phyloP scores from a whole-genome alignment of 2,888 invertebrate genomes.

The Itoplectis maculator region DNA sequence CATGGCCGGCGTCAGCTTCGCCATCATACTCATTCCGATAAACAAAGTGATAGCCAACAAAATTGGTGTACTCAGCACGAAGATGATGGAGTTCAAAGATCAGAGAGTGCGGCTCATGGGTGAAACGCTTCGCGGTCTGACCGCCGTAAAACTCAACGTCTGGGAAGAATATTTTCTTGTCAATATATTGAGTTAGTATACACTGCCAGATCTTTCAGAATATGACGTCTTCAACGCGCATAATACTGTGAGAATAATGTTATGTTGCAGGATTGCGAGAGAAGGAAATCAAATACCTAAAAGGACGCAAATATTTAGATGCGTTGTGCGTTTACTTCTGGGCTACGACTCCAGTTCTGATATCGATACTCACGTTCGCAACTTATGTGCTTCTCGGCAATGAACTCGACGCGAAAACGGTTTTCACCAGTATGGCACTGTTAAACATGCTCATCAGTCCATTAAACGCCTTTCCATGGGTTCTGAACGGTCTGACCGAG shows the following conservation, averaged over 20 bases:
- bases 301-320: constrained; percentile 97
- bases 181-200: constrained; percentile 88
- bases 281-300: constrained; percentile 91
- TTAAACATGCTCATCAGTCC: constrained; percentile 98
- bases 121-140: constrained; percentile 94
- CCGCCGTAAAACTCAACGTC: constrained; percentile 95
- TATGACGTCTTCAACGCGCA: too few species aligned
- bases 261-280: constrained; percentile 86
- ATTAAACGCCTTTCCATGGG: constrained; percentile 99
- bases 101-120: constrained; percentile 93
- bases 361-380: constrained; percentile 93
- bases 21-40: constrained; percentile 95
- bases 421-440: constrained; percentile 97
- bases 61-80: constrained; percentile 93
- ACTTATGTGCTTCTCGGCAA: constrained; percentile 92
- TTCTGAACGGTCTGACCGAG: constrained; percentile 97
- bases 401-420: constrained; percentile 94
- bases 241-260: not conserved
- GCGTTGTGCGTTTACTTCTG: constrained; percentile 99
- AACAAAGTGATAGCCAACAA: constrained; percentile 95
- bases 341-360: constrained; percentile 98
- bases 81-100: constrained; percentile 97
- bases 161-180: constrained; percentile 96
- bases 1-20: constrained; percentile 95
- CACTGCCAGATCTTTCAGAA: not conserved